Percentiles rank a stretch among this genome's conserved stretches.
Conservation (phyloP, 2,797 vertebrate species). For the Vireo griseus region DNA sequence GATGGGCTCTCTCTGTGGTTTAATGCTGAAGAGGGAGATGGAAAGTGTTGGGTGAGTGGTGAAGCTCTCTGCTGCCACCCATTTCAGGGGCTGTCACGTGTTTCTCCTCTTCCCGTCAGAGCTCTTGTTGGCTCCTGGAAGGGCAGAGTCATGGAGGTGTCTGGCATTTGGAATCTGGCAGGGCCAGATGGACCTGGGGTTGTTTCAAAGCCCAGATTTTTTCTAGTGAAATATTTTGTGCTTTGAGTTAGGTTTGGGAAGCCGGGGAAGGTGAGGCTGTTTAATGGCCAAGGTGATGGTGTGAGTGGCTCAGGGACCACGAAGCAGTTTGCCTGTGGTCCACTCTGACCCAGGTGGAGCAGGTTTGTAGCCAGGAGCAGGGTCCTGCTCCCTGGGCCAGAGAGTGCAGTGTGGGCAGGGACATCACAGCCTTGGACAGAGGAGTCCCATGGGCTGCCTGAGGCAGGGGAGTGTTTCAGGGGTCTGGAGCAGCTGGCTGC, state of each 20-base stretch:
- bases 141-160: background rate
- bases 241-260: constrained; percentile 26
- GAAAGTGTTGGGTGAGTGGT: accelerated
- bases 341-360: accelerated
- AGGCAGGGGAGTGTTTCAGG: background rate
- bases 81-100: background rate
- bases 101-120: background rate
- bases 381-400: accelerated
- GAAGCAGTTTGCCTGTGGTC: too few species aligned
- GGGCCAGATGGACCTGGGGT: background rate
- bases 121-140: background rate
- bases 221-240: constrained; percentile 7
- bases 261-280: background rate
- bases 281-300: background rate
- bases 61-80: background rate
- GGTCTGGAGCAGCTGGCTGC: background rate
- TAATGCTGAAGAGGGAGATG: background rate
- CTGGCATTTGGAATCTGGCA: background rate
- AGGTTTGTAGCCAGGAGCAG: accelerated
- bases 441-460: accelerated
- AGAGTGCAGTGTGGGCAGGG: accelerated
- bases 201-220: constrained; percentile 34
- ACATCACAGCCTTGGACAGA: accelerated
- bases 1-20: background rate
- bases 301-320: accelerated